These are phyloP conservation scores for Sycophila texana DNA, from an alignment of 2,888 invertebrate species.

Conservation along the genomic window DNA sequence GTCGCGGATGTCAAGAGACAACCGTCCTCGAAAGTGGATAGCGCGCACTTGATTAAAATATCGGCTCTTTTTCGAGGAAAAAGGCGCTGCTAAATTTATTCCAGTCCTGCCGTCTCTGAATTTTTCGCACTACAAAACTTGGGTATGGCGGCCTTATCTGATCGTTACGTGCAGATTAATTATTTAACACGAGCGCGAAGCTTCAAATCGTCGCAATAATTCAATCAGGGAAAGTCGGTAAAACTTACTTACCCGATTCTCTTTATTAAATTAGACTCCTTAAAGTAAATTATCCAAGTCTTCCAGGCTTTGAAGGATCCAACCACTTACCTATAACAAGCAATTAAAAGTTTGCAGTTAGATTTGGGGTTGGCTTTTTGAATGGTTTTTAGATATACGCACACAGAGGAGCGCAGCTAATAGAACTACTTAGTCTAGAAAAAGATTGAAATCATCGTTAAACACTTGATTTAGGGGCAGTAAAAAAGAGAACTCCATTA, in stretches of 20 bases:
- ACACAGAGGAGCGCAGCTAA: not conserved
- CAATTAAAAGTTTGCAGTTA: conserved; percentile 57
- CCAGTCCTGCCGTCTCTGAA: not conserved
- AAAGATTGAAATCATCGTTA: not conserved
- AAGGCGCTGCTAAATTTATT: not conserved
- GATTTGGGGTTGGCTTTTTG: conserved; percentile 30
- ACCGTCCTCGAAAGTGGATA: not conserved
- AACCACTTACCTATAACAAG: conserved; percentile 58
- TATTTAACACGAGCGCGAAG: conserved; percentile 28
- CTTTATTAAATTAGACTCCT: conserved; percentile 57
- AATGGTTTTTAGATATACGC: conserved; percentile 19
- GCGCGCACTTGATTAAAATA: conserved; percentile 24
- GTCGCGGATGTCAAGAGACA: not conserved
- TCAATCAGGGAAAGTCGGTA: conserved; percentile 46
- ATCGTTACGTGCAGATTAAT: conserved; percentile 15
- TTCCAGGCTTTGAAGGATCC: conserved; percentile 50
- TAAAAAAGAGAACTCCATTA: too few relatives aligned
- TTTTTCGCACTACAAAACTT: not conserved
- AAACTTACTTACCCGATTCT: conserved; percentile 52
- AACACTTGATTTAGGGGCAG: too few relatives aligned
- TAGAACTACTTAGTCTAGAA: not conserved
- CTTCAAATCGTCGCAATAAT: conserved; percentile 48
- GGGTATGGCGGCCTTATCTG: not conserved
- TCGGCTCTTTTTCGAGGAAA: not conserved
- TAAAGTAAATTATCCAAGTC: conserved; percentile 56